Conservation (phyloP, 2,113 vertebrate species). For the Accipiter virgatus region DNA sequence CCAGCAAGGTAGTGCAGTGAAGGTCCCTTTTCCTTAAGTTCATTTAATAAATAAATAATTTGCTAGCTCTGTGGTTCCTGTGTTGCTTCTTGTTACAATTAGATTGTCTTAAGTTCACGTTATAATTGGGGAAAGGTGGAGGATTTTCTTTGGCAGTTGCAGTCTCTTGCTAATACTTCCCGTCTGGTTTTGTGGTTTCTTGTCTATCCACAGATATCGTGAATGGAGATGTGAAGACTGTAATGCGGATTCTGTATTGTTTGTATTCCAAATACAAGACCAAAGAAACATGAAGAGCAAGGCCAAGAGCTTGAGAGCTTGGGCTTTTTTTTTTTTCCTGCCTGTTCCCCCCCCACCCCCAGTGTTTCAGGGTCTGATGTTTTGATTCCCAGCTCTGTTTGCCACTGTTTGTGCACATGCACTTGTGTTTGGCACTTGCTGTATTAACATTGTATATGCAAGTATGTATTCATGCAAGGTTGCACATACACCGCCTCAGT, state of each 20-base stretch:
- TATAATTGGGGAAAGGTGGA: background rate
- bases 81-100: background rate
- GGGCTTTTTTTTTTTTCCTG: background rate
- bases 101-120: background rate
- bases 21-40: background rate
- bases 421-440: background rate
- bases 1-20: background rate
- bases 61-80: background rate
- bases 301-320: background rate
- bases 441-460: background rate
- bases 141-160: background rate
- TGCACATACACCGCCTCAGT: background rate
- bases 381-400: background rate
- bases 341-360: fast-evolving
- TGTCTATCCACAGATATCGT: slow-evolving; percentile 81
- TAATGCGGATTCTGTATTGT: slow-evolving; percentile 82
- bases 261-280: slow-evolving; percentile 83
- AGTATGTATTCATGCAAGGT: background rate
- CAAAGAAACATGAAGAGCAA: slow-evolving; percentile 57
- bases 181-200: background rate
- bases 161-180: background rate
- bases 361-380: background rate
- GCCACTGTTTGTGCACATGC: background rate
- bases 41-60: background rate
- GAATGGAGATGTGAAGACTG: slow-evolving; percentile 77